Percentiles rank a stretch among this genome's conserved stretches.
phyloP scores from a whole-genome alignment of 2,888 invertebrate species.

The Lepas anatifera region DNA sequence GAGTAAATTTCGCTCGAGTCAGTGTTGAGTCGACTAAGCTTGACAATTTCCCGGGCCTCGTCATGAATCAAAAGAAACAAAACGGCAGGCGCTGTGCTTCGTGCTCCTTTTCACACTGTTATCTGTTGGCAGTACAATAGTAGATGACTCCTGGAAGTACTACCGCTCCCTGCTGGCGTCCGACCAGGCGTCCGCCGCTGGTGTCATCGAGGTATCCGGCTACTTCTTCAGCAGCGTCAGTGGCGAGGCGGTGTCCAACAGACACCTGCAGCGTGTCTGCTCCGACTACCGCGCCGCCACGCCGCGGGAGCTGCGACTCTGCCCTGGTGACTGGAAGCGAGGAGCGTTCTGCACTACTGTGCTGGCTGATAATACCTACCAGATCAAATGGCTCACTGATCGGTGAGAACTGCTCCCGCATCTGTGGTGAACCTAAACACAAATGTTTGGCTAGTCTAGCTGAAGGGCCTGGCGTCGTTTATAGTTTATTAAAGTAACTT shows the following conservation, averaged over 20 bases:
- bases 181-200: slow-evolving; percentile 51
- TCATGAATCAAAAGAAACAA: no score
- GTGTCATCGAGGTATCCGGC: slow-evolving; percentile 60
- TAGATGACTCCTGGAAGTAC: slow-evolving; percentile 42
- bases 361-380: slow-evolving; percentile 56
- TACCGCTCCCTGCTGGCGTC: slow-evolving; percentile 57
- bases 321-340: slow-evolving; percentile 63
- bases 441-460: no score
- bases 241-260: no score
- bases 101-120: no score
- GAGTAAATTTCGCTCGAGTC: no score
- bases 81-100: no score
- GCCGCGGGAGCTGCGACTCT: slow-evolving; percentile 55
- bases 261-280: neutral
- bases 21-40: no score
- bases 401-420: no score
- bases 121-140: slow-evolving; percentile 30
- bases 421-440: no score
- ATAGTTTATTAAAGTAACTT: no score
- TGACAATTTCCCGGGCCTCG: no score
- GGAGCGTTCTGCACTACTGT: slow-evolving; percentile 71
- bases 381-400: slow-evolving; percentile 62
- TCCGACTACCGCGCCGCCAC: slow-evolving; percentile 34
- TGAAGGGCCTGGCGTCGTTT: no score
- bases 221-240: slow-evolving; percentile 62